Conservation (phyloP, 2,797 vertebrate genomes). For the Pipistrellus nathusii region DNA sequence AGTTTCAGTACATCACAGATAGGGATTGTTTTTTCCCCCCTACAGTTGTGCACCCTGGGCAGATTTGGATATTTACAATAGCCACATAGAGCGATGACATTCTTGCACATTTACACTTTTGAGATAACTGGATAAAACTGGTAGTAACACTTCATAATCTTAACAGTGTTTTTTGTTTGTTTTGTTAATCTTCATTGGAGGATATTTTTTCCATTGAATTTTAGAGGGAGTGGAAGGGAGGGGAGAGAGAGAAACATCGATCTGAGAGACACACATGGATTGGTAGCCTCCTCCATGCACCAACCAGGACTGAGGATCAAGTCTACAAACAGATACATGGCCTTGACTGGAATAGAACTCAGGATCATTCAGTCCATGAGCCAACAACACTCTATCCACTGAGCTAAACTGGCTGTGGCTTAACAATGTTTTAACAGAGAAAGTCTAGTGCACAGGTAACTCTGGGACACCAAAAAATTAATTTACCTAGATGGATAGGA, state of each 20-base stretch:
- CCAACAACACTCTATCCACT: too few species aligned
- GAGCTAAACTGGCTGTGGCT: too few species aligned
- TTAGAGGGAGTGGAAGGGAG: too few species aligned
- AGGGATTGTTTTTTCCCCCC: neutral
- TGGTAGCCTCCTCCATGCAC: too few species aligned
- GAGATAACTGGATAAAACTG: neutral
- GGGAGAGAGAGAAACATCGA: too few species aligned
- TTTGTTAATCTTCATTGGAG: too few species aligned
- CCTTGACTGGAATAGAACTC: too few species aligned
- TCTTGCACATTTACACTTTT: neutral
- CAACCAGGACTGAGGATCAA: too few species aligned
- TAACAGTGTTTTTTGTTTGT: neutral
- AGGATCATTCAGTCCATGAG: too few species aligned
- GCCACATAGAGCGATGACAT: neutral
- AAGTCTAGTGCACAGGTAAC: neutral
- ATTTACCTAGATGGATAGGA: slow-evolving; percentile 63
- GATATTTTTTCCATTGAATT: too few species aligned
- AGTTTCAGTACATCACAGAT: neutral
- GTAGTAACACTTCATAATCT: slow-evolving; percentile 46
- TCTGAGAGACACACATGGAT: too few species aligned
- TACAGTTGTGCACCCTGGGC: neutral
- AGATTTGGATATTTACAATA: slow-evolving; percentile 1
- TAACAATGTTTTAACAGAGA: neutral
- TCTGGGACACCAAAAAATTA: slow-evolving; percentile 54
- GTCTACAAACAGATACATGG: too few species aligned